Base-by-base conservation (phyloP, 1,140 invertebrate genomes). In the Ceratosolen fusciceps region DNA sequence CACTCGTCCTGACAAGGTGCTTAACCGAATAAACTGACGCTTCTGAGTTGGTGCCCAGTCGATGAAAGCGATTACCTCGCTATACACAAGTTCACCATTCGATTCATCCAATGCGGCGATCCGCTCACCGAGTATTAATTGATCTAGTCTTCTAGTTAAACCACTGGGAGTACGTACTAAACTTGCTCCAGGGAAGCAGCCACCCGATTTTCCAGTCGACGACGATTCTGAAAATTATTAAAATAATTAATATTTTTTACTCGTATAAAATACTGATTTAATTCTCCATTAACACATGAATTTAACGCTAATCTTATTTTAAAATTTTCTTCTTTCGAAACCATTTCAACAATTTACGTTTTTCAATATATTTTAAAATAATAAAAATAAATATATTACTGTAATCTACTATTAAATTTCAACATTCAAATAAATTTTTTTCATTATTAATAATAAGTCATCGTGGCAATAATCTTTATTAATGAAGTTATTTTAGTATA, bases 31-130 rank as follows among this genome's bases (percentile, higher is more conserved):
- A 86, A 96, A 98, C 79, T 93, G 91, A 39, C 94, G 91, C 54
- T 90, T 92, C 72, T 93, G 92, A 9, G 91, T 89, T 1, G 92
- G 89, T 83, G 96, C 93, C 77, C 95, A 92, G 87, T 99, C 97
- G 83, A 99, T 92, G 89, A 98, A 98, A 65, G 96, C 92, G 70
- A 97, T 92, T n/a, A 97, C 96, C 87, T 96, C 94, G 87, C 95
- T 96, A 91, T 93, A 98, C 16, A 94, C 91, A 7, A 95, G 86
- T 65, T 93, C 89, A 5, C 95, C 95, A 4, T 91, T 89, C 26
- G 90, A 80, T 0, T 87, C 82, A 82, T 94, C 93, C 76, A 95
- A 87, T n/a, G 96, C 92, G n/a, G 97, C 92, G 34, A 99, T 93
- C 43, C 90, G 87, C 74, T 98, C 97, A 5, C 97, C 97, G 26